Percentiles rank a stretch among this genome's conserved stretches.
Evolutionary conservation across 2,888 invertebrate genomes (phyloP).

Genomic region (Epinotia demarniana): DNA sequence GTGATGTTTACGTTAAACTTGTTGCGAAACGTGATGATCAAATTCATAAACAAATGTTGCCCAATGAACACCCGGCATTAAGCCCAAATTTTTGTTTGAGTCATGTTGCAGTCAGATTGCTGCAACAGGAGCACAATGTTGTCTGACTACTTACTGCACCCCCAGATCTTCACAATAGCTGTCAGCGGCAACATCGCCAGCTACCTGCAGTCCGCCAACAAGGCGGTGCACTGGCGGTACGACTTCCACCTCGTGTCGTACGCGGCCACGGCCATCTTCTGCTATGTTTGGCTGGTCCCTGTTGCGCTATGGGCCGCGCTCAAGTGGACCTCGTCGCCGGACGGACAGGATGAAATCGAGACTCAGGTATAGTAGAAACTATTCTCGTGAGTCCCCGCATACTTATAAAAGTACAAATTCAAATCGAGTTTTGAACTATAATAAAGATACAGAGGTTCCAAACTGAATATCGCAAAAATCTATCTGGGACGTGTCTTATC

Average conservation of each 20-base stretch:
- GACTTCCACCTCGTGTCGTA: slow-evolving; percentile 97
- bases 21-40: no score
- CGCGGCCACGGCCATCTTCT: slow-evolving; percentile 94
- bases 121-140: not conserved
- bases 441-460: no score
- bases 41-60: no score
- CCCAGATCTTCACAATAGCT: slow-evolving; percentile 94
- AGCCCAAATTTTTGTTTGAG: no score
- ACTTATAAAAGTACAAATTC: no score
- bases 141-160: slow-evolving; percentile 23
- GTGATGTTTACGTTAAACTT: no score
- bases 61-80: no score
- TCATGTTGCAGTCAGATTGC: no score
- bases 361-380: slow-evolving; percentile 17
- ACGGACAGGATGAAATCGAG: slow-evolving; percentile 78
- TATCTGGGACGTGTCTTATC: no score
- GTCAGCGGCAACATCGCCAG: slow-evolving; percentile 97
- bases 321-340: slow-evolving; percentile 89
- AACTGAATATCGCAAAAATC: no score
- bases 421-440: no score
- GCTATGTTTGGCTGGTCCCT: slow-evolving; percentile 95
- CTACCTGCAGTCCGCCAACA: slow-evolving; percentile 91
- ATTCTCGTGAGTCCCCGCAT: no score
- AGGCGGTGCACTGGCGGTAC: slow-evolving; percentile 92
- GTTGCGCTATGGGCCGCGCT: slow-evolving; percentile 92